Percentiles rank a stretch among this genome's conserved stretches.
Evolutionary conservation across 2,113 vertebrate genomes (phyloP).

Genomic region (Oplegnathus fasciatus): DNA sequence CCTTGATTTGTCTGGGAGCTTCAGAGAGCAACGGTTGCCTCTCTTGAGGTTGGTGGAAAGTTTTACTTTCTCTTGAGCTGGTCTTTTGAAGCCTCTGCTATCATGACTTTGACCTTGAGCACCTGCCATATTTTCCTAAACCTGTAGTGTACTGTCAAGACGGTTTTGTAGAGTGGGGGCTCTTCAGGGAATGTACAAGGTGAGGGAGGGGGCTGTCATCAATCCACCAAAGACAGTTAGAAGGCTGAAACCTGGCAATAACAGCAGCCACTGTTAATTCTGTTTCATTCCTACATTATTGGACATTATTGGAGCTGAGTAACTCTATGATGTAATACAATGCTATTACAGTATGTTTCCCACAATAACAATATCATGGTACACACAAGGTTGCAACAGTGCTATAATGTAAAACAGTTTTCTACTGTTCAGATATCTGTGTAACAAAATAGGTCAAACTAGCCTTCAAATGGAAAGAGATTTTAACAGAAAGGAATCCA

Average conservation of each 20-base stretch:
- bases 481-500: not conserved
- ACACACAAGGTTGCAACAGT: not conserved
- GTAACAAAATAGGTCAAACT: not conserved
- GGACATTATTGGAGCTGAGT: not conserved
- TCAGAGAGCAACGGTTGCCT: fast-evolving
- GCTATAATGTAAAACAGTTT: not conserved
- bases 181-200: not conserved
- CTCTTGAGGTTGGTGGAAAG: not conserved
- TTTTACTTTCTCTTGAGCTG: not conserved
- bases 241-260: conserved; percentile 10
- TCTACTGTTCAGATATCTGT: not conserved
- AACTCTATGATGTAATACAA: not conserved
- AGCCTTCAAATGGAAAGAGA: not conserved
- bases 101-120: not conserved
- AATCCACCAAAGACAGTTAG: not conserved
- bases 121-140: conserved; percentile 3
- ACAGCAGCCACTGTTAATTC: conserved; percentile 5
- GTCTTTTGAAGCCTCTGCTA: not conserved
- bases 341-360: not conserved
- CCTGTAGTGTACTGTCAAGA: not conserved
- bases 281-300: not conserved
- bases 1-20: fast-evolving
- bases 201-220: not conserved
- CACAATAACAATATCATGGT: not conserved
- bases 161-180: not conserved